Conservation (phyloP, 2,888 invertebrate genomes). For the Xiphydria camelus region DNA sequence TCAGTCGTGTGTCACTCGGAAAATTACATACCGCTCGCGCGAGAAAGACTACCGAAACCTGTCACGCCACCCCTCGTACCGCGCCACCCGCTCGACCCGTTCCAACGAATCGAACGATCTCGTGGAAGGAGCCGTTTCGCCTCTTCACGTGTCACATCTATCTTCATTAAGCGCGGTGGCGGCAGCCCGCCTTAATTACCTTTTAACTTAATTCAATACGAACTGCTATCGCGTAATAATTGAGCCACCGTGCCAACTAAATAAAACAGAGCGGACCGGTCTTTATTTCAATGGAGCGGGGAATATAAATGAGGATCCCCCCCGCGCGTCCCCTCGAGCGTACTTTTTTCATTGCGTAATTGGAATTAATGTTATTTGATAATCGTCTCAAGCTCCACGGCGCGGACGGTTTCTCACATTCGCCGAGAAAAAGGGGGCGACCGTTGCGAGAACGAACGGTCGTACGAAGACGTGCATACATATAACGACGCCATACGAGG, state of each 20-base stretch:
- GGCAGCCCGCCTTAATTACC: slow-evolving; percentile 34
- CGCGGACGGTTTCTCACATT: too few species aligned
- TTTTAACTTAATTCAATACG: slow-evolving; percentile 37
- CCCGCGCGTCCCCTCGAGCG: neutral
- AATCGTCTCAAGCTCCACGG: too few species aligned
- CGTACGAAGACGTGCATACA: too few species aligned
- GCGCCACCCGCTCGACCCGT: too few species aligned
- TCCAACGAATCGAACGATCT: slow-evolving; percentile 12
- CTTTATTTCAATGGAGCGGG: neutral
- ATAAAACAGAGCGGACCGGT: slow-evolving; percentile 12
- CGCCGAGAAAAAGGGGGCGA: too few species aligned
- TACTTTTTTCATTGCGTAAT: neutral
- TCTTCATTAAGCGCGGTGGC: slow-evolving; percentile 33
- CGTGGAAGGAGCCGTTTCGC: slow-evolving; percentile 24
- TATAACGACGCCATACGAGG: too few species aligned
- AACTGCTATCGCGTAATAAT: slow-evolving; percentile 22
- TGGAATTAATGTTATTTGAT: slow-evolving; percentile 1
- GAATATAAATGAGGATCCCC: neutral
- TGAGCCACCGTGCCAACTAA: slow-evolving; percentile 18
- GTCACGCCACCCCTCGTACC: too few species aligned
- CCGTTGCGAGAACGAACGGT: too few species aligned
- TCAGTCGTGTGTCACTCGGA: too few species aligned
- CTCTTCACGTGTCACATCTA: slow-evolving; percentile 28
- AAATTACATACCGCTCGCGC: too few species aligned
- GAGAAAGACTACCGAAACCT: too few species aligned